Conservation (phyloP, 2,797 vertebrate species). For the Rachycentron canadum region DNA sequence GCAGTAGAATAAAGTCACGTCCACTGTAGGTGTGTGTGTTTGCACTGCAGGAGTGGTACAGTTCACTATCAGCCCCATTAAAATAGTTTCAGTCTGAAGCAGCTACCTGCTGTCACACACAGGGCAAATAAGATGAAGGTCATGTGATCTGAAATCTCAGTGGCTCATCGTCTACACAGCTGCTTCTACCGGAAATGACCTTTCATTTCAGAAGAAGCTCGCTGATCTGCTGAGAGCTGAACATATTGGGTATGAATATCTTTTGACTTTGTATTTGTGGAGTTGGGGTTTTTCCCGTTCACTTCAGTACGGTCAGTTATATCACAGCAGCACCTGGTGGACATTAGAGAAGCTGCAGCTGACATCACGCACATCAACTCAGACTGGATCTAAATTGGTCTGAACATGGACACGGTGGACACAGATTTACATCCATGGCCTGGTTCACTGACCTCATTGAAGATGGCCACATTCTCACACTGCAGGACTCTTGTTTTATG, state of each 20-base stretch:
- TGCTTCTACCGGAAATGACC: not conserved
- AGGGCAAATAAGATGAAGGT: not conserved
- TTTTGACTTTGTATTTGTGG: not conserved
- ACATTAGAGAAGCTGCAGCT: not conserved
- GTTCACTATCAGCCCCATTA: conserved; percentile 57
- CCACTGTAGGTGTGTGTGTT: conserved; percentile 27
- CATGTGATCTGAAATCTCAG: conserved; percentile 35
- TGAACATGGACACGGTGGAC: not conserved
- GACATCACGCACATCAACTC: not conserved
- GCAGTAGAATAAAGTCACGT: conserved; percentile 11
- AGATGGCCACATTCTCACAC: conserved; percentile 86
- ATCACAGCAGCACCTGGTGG: not conserved
- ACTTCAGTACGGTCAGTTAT: not conserved
- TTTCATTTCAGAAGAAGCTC: not conserved
- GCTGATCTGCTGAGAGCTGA: not conserved
- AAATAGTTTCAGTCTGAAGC: conserved; percentile 67
- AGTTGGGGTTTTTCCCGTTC: not conserved
- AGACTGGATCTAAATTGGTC: conserved; percentile 7
- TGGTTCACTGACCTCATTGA: conserved; percentile 89
- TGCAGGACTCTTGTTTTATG: conserved; percentile 91
- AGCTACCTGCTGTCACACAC: conserved; percentile 22
- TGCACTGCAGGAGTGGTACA: conserved; percentile 52
- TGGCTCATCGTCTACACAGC: not conserved
- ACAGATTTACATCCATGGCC: not conserved
- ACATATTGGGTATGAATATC: not conserved